Evolutionary conservation across 2,888 invertebrate species (phyloP), one percentile per base, ranked within the genome.

Genomic region (Diloba caeruleocephala): DNA sequence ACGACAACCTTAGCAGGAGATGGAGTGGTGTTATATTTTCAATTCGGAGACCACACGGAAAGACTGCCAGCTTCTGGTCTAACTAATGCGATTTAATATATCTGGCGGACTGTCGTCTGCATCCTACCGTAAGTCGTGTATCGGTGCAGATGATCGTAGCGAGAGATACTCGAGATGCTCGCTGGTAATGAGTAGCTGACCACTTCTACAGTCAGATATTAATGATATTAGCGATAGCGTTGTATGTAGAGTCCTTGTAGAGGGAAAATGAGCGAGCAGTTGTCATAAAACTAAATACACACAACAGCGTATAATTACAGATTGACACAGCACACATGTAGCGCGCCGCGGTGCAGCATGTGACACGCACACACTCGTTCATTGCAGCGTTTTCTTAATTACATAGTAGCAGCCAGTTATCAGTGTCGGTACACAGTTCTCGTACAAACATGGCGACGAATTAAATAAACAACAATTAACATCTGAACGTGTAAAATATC

Each of bases 361-460:
- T 9, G 32, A 6, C 28, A 33, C 15, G 10, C 44, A 23, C 28
- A 28, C 45, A 29, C 34, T 12, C 41, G 37, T 41, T 61, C 14
- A 32, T 6, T 28, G 53, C 36, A 33, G 25, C 21, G 21, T 21
- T n/a, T 12, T 32, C 19, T 13, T 63, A 29, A 49, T 56, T 32
- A 56, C 56, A 41, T 28, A 56, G 43, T 13, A 43, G 63, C 43
- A 50, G 49, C 10, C 32, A 21, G 36, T 32, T 63, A 60, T 60
- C 60, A 60, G 63, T 32, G 12, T 29, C 36, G 54, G 25, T 45
- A 31, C 38, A 12, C 12, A 32, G 31, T 29, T 26, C 26, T 55
- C 43, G 34, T 45, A 34, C 38, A 60, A 60, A 61, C 37, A 54
- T 17, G 42, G n/a, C 23, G 38, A 25, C 14, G 41, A 21, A 44